A percentile compares a stretch with the other conserved stretches of the same genome.
These are phyloP conservation scores for Hafferia zeledoni DNA, from an alignment of 2,797 vertebrate species.

Conservation along the genomic window DNA sequence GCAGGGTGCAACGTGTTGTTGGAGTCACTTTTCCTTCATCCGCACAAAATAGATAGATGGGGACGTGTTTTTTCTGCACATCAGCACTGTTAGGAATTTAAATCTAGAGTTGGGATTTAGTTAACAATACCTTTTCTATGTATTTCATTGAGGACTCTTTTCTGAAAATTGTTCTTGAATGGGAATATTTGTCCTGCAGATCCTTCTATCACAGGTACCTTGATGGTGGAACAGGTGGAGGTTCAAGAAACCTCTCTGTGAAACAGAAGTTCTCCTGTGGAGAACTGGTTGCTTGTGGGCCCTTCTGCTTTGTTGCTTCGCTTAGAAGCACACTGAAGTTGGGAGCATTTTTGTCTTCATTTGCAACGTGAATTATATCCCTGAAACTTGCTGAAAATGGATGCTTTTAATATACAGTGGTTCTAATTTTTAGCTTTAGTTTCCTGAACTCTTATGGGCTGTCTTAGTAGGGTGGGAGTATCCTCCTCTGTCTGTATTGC, in stretches of 20 bases:
- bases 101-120: neutral
- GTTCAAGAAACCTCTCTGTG: neutral
- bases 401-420: accelerated
- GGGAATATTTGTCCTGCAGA: neutral
- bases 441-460: neutral
- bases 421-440: neutral
- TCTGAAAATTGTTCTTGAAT: neutral
- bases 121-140: neutral
- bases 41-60: neutral
- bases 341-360: neutral
- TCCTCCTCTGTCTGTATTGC: neutral
- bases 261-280: neutral
- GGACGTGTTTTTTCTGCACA: neutral
- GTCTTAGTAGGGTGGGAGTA: neutral
- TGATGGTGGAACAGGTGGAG: neutral
- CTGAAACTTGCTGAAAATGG: neutral
- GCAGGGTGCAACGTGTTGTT: neutral
- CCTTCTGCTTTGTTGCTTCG: neutral
- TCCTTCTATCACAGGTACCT: neutral
- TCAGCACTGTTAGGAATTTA: neutral
- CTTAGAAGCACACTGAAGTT: neutral
- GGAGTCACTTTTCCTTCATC: neutral
- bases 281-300: neutral
- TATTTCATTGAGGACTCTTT: neutral
- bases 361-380: neutral